Percentiles rank a stretch among this genome's conserved stretches.
Evolutionary conservation across 2,888 invertebrate genomes (phyloP).

Genomic region (Julus scandinavius): DNA sequence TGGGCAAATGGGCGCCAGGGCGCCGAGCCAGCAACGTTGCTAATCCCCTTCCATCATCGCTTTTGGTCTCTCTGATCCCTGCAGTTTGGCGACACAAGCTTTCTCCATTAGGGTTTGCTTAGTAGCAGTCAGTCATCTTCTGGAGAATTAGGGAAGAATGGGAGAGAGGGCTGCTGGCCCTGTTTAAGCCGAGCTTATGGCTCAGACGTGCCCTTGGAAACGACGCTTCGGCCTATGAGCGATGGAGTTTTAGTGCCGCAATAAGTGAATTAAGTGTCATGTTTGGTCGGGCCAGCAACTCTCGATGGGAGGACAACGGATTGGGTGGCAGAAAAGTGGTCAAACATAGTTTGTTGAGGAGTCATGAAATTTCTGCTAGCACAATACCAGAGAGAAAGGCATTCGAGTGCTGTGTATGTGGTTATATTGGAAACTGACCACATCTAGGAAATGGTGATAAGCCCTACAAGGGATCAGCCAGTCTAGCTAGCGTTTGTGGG

Average conservation of each 20-base stretch:
- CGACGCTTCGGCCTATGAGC: conserved; percentile 6
- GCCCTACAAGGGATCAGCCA: too few species aligned
- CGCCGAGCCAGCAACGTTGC: neutral
- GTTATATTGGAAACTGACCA: too few species aligned
- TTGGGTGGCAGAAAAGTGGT: too few species aligned
- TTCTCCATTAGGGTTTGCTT: conserved; percentile 39
- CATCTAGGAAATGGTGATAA: too few species aligned
- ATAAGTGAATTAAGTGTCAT: conserved; percentile 2
- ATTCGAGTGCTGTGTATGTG: too few species aligned
- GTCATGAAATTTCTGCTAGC: too few species aligned
- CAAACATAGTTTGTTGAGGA: too few species aligned
- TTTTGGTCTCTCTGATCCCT: neutral
- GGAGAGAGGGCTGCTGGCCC: neutral
- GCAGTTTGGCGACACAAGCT: neutral
- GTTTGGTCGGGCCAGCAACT: too few species aligned
- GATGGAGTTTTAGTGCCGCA: neutral
- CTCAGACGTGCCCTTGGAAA: neutral
- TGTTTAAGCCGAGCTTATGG: neutral
- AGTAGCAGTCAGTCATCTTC: conserved; percentile 25
- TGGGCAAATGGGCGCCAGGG: neutral
- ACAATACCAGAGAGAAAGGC: too few species aligned
- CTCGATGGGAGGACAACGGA: too few species aligned
- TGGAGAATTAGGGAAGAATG: neutral
- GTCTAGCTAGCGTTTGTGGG: too few species aligned
- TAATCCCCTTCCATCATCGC: neutral